Base-by-base conservation (phyloP, 2,888 invertebrate species). In the Disparrhopalites patrizii region DNA sequence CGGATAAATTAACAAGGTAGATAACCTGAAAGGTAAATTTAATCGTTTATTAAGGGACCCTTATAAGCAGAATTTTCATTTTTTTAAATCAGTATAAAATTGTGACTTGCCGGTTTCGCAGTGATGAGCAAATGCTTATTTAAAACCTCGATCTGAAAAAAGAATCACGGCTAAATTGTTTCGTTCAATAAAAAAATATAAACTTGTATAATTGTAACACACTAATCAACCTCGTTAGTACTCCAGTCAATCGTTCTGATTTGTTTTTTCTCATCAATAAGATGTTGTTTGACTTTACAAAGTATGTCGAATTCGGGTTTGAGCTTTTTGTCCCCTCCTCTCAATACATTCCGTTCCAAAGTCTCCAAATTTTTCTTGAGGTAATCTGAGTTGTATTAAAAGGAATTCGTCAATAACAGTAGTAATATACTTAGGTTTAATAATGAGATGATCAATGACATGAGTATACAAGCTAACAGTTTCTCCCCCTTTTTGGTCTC, bases 121-220 rank as follows among this genome's bases (percentile, higher is more conserved):
- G 99, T 99, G 71, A 99, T 82, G 79, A 99, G 95, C 73, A 98
- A 82, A 79, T 98, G 91, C 81, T 93, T 94, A 82, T 99, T 99
- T 63, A 99, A 83, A 47, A 93, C 83, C 81, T 98, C 96, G 80
- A 97, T 93, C 95, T 96, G 84, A 68, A 86, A 83, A 70, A 66
- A 72, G 74, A 71, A 20, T n/a, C 50, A 50, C 56, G 3, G 20
- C 10, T 15, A 65, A n/a, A 56, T 31, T 51, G 57, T 10, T 50
- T 33, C 25, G 31, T 64, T 64, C 30, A 13, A 36, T 10, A 38
- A 58, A 18, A 43, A 3, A 57, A 57, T 30, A 8, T 57, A n/a
- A n/a, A n/a, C n/a, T n/a, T n/a, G n/a, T n/a, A n/a, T n/a, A n/a
- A n/a, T n/a, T n/a, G n/a, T n/a, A 36, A 36, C 28, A 8, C 28